Percentiles rank a stretch among this genome's conserved stretches.
Evolutionary conservation across 2,888 invertebrate genomes (phyloP).

Genomic region (Saturnia pavonia): DNA sequence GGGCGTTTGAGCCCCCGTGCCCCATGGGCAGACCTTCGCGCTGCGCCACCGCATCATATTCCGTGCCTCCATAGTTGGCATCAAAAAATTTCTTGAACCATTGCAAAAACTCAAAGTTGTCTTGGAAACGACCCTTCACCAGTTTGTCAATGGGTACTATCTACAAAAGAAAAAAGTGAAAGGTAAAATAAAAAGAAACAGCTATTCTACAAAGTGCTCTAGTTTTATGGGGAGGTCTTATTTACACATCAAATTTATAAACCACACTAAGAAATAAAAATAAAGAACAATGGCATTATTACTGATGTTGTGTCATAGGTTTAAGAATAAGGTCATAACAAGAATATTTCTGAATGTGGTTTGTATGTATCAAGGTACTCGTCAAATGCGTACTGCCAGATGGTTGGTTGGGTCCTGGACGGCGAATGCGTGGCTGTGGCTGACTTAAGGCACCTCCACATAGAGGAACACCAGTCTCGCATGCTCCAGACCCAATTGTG

Average conservation of each 20-base stretch:
- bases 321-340: conserved; percentile 24
- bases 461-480: conserved; percentile 76
- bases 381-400: conserved; percentile 71
- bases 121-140: conserved; percentile 99
- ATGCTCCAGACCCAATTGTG: conserved; percentile 87
- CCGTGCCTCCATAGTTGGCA: conserved; percentile 97
- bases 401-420: conserved; percentile 54
- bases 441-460: conserved; percentile 48
- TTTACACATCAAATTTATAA: conserved; percentile 29
- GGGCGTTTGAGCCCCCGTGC: conserved; percentile 84
- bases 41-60: conserved; percentile 94
- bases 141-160: conserved; percentile 96
- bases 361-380: conserved; percentile 40
- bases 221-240: conserved; percentile 38
- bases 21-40: conserved; percentile 94
- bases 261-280: conserved; percentile 51
- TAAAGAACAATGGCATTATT: conserved; percentile 18
- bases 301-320: conserved; percentile 22
- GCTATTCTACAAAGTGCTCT: conserved; percentile 50
- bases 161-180: conserved; percentile 83
- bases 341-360: conserved; percentile 49
- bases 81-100: conserved; percentile 99
- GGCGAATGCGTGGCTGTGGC: conserved; percentile 46
- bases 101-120: conserved; percentile 99
- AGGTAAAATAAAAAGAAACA: conserved; percentile 57